phyloP scores from a whole-genome alignment of 1,140 invertebrate species.

The Bombus consobrinus region DNA sequence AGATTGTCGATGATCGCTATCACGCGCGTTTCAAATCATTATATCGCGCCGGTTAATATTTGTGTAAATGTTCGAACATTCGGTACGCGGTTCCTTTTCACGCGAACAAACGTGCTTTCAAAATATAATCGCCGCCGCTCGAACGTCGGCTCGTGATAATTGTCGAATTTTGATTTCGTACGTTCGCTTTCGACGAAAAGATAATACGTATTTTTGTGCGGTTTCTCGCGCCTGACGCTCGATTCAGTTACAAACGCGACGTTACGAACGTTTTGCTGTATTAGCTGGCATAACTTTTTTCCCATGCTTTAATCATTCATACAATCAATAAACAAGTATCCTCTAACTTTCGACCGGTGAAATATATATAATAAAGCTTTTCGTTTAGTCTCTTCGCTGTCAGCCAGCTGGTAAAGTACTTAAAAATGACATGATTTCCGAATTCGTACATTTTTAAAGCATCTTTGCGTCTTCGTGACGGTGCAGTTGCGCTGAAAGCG shows the following conservation, averaged over 20 bases:
- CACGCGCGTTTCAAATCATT: slow-evolving; percentile 24
- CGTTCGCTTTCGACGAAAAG: background rate
- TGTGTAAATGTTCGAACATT: background rate
- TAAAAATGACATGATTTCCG: background rate
- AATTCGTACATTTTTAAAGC: background rate
- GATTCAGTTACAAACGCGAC: background rate
- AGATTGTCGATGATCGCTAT: slow-evolving; percentile 51
- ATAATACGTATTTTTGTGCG: slow-evolving; percentile 10
- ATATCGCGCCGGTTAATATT: background rate
- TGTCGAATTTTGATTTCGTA: background rate
- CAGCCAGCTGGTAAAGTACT: background rate
- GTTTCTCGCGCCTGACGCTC: background rate
- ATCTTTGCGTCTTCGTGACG: background rate
- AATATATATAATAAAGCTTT: slow-evolving; percentile 1
- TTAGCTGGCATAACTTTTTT: background rate
- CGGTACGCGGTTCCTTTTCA: background rate
- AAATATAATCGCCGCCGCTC: background rate
- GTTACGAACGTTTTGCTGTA: background rate
- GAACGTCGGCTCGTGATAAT: background rate
- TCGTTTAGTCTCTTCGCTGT: slow-evolving; percentile 8
- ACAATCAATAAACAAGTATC: background rate
- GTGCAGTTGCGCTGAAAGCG: background rate
- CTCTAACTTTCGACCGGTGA: slow-evolving; percentile 1
- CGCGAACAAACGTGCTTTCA: background rate
- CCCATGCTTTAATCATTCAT: background rate